These are phyloP conservation scores for Deilephila elpenor DNA, from an alignment of 2,888 invertebrate species.

Conservation along the genomic window DNA sequence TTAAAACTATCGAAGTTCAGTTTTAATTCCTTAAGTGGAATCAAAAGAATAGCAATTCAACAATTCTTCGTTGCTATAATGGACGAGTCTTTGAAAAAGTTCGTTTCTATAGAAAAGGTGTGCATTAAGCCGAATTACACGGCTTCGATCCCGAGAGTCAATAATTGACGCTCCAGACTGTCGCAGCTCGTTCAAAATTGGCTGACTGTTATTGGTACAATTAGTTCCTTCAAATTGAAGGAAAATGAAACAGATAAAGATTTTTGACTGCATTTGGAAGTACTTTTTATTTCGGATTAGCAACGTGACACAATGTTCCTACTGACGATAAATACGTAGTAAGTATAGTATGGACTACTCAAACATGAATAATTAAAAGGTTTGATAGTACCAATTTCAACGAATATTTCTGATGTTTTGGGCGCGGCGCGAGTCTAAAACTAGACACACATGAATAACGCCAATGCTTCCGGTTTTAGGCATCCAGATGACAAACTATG, in stretches of 20 bases:
- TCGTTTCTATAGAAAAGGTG: background rate
- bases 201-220: background rate
- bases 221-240: background rate
- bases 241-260: background rate
- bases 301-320: too few species aligned
- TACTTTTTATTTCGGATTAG: too few species aligned
- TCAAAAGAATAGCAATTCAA: background rate
- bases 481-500: too few species aligned
- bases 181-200: background rate
- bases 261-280: too few species aligned
- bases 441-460: too few species aligned
- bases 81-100: background rate
- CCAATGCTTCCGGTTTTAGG: too few species aligned
- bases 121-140: background rate
- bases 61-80: background rate
- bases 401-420: too few species aligned
- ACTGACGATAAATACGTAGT: too few species aligned
- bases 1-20: background rate
- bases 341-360: too few species aligned
- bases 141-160: background rate
- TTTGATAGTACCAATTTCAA: too few species aligned
- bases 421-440: too few species aligned
- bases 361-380: too few species aligned
- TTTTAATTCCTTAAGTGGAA: slow-evolving; percentile 6
- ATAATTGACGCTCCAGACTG: background rate